Evolutionary conservation across 2,113 vertebrate genomes (phyloP).

Genomic region (Numenius arquata): DNA sequence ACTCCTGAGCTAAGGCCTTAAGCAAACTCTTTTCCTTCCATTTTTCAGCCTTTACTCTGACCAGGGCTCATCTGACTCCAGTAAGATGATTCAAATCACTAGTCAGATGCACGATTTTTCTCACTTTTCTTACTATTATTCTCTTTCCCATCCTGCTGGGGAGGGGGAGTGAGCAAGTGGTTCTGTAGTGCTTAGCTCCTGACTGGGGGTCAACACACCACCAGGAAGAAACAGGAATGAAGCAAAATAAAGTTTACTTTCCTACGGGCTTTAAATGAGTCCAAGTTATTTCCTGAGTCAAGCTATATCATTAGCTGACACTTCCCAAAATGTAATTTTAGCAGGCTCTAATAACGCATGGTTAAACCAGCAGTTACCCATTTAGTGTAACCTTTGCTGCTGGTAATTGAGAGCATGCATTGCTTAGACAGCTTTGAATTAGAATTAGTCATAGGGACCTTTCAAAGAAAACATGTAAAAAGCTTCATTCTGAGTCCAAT

Average conservation of each 20-base stretch:
- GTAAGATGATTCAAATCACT: neutral
- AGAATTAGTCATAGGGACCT: conserved; percentile 10
- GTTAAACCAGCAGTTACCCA: conserved; percentile 25
- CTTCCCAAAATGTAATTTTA: neutral
- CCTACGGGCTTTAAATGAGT: neutral
- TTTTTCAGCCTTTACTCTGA: neutral
- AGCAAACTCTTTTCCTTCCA: neutral
- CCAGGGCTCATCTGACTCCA: neutral
- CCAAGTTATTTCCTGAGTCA: neutral
- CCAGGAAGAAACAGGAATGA: neutral
- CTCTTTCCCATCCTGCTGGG: neutral
- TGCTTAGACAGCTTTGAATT: conserved; percentile 33
- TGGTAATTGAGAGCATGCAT: conserved; percentile 23
- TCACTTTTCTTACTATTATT: neutral
- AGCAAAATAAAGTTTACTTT: neutral
- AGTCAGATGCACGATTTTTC: neutral
- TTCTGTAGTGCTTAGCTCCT: neutral
- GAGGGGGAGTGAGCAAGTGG: too few relatives aligned
- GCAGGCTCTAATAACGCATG: neutral
- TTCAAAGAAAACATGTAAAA: conserved; percentile 34
- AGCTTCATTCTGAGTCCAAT: conserved; percentile 13
- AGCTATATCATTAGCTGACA: neutral
- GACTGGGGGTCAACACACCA: neutral
- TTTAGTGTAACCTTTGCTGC: conserved; percentile 38
- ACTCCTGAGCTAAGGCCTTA: neutral